Percentiles rank a stretch among this genome's conserved stretches.
phyloP scores from a whole-genome alignment of 2,113 vertebrate species.

The Coptodon rendalli region DNA sequence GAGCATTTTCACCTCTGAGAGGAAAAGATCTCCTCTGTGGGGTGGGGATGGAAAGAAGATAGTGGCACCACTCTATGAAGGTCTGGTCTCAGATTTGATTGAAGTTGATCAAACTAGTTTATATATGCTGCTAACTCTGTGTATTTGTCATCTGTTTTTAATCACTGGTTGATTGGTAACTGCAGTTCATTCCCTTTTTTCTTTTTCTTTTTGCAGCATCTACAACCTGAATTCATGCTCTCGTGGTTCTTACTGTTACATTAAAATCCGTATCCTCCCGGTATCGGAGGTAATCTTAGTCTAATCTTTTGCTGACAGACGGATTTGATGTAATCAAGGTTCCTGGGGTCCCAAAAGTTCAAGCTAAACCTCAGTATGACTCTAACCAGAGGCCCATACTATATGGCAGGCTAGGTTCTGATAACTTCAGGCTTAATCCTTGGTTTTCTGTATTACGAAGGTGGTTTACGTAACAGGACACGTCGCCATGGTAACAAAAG shows the following conservation, averaged over 20 bases:
- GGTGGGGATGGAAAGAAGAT: neutral
- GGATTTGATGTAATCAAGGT: neutral
- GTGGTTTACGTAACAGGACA: neutral
- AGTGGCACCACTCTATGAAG: neutral
- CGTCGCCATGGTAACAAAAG: neutral
- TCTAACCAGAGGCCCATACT: neutral
- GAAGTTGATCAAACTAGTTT: neutral
- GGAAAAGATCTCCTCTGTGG: neutral
- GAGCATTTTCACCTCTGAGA: neutral
- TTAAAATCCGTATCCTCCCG: fast-evolving
- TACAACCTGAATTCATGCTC: neutral
- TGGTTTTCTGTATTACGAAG: neutral
- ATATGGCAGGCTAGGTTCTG: neutral
- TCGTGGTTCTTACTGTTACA: neutral
- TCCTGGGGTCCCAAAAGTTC: neutral
- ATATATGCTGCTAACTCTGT: neutral
- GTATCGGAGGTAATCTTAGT: neutral
- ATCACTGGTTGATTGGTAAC: neutral
- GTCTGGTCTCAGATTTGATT: neutral
- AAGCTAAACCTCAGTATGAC: neutral
- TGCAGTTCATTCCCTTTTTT: neutral
- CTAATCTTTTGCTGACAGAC: neutral
- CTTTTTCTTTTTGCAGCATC: neutral
- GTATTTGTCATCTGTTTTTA: neutral
- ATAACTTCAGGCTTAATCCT: neutral